phyloP scores from a whole-genome alignment of 2,888 invertebrate genomes.

The Tetheella fluctuosa region DNA sequence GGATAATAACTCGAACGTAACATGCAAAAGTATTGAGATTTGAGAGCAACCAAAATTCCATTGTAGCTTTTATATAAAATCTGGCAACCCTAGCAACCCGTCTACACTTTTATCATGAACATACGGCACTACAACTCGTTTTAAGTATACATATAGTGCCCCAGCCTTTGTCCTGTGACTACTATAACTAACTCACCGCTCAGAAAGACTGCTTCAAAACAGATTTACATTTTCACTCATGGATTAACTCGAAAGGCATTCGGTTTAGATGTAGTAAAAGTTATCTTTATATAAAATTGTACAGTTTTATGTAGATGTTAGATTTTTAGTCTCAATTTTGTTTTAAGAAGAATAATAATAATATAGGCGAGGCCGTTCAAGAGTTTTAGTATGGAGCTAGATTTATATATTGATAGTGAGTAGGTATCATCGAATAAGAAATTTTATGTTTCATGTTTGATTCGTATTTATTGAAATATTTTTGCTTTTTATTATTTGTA shows the following conservation, averaged over 20 bases:
- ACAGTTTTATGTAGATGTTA: background rate
- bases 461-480: too few species aligned
- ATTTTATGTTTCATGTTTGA: too few species aligned
- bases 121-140: background rate
- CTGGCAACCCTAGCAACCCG: too few species aligned
- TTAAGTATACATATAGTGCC: conserved; percentile 4
- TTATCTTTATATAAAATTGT: background rate
- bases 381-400: too few species aligned
- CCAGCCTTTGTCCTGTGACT: conserved; percentile 2
- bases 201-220: conserved; percentile 3
- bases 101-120: background rate
- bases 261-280: background rate
- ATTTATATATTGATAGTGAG: too few species aligned
- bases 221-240: conserved; percentile 8
- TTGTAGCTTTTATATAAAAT: too few species aligned
- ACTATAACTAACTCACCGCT: background rate
- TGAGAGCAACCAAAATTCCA: too few species aligned
- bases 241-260: conserved; percentile 3
- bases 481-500: too few species aligned
- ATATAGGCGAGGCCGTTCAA: too few species aligned
- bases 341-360: background rate
- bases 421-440: too few species aligned
- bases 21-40: too few species aligned
- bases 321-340: background rate
- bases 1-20: too few species aligned